phyloP scores from a whole-genome alignment of 2,113 vertebrate species.

The Tragelaphus scriptus region DNA sequence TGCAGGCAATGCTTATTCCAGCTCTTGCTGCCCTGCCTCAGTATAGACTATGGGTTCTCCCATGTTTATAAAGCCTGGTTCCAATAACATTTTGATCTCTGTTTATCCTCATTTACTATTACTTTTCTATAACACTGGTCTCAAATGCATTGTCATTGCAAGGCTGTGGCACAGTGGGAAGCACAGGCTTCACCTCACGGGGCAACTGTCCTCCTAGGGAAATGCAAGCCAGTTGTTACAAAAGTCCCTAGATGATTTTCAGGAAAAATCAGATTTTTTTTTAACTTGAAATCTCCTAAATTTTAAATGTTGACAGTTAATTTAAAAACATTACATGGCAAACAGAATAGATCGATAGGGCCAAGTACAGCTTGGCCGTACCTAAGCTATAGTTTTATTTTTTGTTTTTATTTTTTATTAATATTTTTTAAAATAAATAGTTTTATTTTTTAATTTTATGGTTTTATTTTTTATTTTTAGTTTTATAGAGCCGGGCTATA shows the following conservation, averaged over 20 bases:
- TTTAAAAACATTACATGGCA: neutral
- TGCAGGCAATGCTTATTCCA: neutral
- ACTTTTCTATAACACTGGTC: neutral
- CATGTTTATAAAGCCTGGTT: neutral
- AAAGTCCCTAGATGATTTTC: neutral
- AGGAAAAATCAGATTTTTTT: neutral
- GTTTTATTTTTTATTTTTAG: neutral
- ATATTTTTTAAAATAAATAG: neutral
- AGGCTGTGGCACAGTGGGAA: neutral
- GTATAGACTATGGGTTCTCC: neutral
- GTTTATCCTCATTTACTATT: neutral
- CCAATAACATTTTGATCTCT: neutral
- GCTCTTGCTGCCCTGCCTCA: neutral
- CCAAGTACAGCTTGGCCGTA: neutral
- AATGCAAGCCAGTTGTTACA: neutral
- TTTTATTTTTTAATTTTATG: neutral
- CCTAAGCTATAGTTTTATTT: neutral
- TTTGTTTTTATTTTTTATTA: neutral
- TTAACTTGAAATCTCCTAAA: neutral
- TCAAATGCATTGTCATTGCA: neutral
- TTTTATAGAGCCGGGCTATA: neutral
- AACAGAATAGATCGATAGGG: neutral
- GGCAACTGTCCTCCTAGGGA: neutral
- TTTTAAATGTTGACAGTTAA: neutral
- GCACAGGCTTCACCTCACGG: fast-evolving